Evolutionary conservation across 2,888 invertebrate species (phyloP), one percentile per base, ranked within the genome.

Genomic region (Tenthredo scrophulariae): DNA sequence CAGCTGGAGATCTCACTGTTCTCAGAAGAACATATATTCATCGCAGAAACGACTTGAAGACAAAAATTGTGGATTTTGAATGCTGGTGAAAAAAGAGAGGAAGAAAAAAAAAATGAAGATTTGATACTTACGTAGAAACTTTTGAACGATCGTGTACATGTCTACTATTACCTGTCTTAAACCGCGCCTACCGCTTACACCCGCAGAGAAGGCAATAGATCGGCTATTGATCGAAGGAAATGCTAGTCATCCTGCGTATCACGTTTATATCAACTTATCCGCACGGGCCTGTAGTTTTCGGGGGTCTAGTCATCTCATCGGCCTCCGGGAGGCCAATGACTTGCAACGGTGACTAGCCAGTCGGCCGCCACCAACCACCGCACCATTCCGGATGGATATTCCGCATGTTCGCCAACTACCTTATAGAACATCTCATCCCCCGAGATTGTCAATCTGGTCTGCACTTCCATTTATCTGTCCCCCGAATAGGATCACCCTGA

Each of bases 191-290:
- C 80, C 58, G 62, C 58, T 80, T 80, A 80, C 80, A 62, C 80
- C 80, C 80, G 58, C 58, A 40, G 75, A 15, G 62, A 85, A 86
- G 86, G 88, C 86, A 88, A 88, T 86, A 87, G 86, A 87, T 88
- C 86, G 86, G 80, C 86, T 88, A 91, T 91, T 90, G 90, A 91
- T 91, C 87, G 87, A 86, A 43, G 89, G 87, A 88, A 88, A 86
- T 86, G 87, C 88, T 85, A 88, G 90, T 88, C 90, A 88, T 90
- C 87, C 86, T 86, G 79, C 86, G 86, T 86, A 87, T 88, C 88
- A 86, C 87, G 88, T 85, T 87, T 90, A 88, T 91, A 91, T 91
- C 90, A 90, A 89, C 90, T 90, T 91, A 91, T 91, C 88, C 89
- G 88, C 88, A 67, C 83, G 46, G 86, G 79, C 85, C 54, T 70